Percentiles rank a stretch among this genome's conserved stretches.
These are phyloP conservation scores for Rotaria sp. DNA, from an alignment of 2,888 invertebrate genomes.

Conservation along the genomic window DNA sequence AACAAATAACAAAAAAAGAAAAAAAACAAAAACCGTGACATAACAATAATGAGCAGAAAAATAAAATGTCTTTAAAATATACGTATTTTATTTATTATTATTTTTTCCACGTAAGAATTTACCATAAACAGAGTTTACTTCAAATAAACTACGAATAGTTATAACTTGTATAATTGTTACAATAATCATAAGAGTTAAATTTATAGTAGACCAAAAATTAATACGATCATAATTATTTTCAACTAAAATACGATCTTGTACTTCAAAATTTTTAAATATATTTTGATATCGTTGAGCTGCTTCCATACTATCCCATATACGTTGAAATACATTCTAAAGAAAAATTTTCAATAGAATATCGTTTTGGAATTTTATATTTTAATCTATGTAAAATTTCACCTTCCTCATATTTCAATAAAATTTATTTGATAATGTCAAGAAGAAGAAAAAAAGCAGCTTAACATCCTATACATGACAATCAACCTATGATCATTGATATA, in stretches of 20 bases:
- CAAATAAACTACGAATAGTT: conserved; percentile 39
- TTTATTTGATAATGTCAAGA: background rate
- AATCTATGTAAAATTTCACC: no score
- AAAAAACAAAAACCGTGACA: background rate
- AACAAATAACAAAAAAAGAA: background rate
- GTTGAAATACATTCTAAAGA: background rate
- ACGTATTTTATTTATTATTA: background rate
- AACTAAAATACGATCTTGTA: conserved; percentile 72
- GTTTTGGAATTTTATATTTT: no score
- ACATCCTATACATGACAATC: background rate
- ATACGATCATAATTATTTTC: conserved; percentile 74
- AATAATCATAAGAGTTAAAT: conserved; percentile 66
- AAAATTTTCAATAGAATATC: background rate
- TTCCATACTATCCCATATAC: conserved; percentile 25
- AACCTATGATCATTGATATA: background rate
- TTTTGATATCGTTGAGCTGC: conserved; percentile 45
- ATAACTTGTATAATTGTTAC: conserved; percentile 55
- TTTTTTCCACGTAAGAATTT: conserved; percentile 33
- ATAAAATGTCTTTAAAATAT: background rate
- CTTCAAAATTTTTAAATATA: conserved; percentile 66
- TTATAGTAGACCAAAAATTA: conserved; percentile 70
- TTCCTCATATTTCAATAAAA: background rate
- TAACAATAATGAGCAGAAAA: background rate
- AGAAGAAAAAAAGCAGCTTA: background rate
- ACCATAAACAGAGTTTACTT: conserved; percentile 31